Evolutionary conservation across 2,888 invertebrate genomes (phyloP).

Genomic region (Drosophila colorata): DNA sequence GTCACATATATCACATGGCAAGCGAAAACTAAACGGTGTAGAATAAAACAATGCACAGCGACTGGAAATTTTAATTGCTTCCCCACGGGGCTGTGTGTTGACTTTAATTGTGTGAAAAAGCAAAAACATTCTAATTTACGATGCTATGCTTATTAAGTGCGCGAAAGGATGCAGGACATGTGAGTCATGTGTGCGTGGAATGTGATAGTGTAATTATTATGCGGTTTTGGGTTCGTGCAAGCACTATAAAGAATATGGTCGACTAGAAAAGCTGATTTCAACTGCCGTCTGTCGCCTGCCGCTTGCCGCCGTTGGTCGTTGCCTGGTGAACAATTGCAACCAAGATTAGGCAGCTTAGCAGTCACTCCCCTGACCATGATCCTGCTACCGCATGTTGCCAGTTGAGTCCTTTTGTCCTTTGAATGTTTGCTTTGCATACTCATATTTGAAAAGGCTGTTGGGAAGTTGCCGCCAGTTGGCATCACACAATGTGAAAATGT

Average conservation of each 20-base stretch:
- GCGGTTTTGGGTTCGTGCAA: slow-evolving; percentile 62
- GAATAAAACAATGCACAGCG: slow-evolving; percentile 46
- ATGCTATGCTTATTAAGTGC: slow-evolving; percentile 57
- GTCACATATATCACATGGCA: slow-evolving; percentile 45
- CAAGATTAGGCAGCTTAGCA: slow-evolving; percentile 74
- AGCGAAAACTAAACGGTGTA: slow-evolving; percentile 29
- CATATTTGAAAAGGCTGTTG: slow-evolving; percentile 43
- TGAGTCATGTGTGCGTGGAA: slow-evolving; percentile 54
- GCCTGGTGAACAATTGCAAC: slow-evolving; percentile 64
- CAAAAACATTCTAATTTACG: slow-evolving; percentile 81
- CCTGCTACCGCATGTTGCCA: slow-evolving; percentile 43
- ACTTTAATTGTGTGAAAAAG: slow-evolving; percentile 81
- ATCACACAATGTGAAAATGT: slow-evolving; percentile 42
- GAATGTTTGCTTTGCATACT: slow-evolving; percentile 52
- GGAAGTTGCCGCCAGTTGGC: slow-evolving; percentile 42
- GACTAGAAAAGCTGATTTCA: slow-evolving; percentile 29
- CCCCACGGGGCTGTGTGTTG: slow-evolving; percentile 59
- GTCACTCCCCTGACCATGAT: slow-evolving; percentile 45
- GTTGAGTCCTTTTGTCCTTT: slow-evolving; percentile 60
- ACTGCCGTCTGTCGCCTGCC: slow-evolving; percentile 13
- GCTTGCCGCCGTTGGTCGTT: not conserved
- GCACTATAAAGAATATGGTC: slow-evolving; percentile 26
- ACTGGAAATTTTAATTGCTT: slow-evolving; percentile 74
- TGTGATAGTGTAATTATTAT: slow-evolving; percentile 81
- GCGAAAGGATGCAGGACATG: slow-evolving; percentile 67